phyloP scores from a whole-genome alignment of 2,113 vertebrate genomes.

The Heloderma charlesbogerti region DNA sequence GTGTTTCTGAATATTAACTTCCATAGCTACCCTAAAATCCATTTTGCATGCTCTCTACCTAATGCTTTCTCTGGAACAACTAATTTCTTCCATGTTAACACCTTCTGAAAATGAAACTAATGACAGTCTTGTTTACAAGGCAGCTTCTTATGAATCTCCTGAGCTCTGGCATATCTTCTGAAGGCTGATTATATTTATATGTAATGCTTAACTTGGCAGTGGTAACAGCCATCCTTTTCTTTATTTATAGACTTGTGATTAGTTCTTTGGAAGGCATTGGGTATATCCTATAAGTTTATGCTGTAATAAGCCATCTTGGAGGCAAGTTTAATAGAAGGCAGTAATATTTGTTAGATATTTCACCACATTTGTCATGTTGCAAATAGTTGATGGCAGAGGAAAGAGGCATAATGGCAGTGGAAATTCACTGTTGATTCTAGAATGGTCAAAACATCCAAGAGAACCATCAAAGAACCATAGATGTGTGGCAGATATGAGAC shows the following conservation, averaged over 20 bases:
- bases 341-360: neutral
- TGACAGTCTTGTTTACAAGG: constrained; percentile 59
- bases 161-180: constrained; percentile 74
- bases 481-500: neutral
- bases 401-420: neutral
- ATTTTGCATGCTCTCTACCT: constrained; percentile 79
- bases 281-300: constrained; percentile 47
- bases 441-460: neutral
- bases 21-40: constrained; percentile 68
- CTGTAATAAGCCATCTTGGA: neutral
- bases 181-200: constrained; percentile 68
- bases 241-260: constrained; percentile 51
- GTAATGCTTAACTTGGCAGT: constrained; percentile 83
- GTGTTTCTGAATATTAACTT: constrained; percentile 77
- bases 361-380: neutral
- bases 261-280: constrained; percentile 67
- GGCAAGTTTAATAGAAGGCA: neutral
- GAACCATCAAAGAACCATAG: neutral
- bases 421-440: neutral
- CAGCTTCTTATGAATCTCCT: constrained; percentile 67
- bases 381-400: neutral
- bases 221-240: constrained; percentile 68
- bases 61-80: constrained; percentile 71
- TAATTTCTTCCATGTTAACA: constrained; percentile 71
- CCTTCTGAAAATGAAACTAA: constrained; percentile 77